Evolutionary conservation across 2,888 invertebrate genomes (phyloP).

Genomic region (Oligia latruncula): DNA sequence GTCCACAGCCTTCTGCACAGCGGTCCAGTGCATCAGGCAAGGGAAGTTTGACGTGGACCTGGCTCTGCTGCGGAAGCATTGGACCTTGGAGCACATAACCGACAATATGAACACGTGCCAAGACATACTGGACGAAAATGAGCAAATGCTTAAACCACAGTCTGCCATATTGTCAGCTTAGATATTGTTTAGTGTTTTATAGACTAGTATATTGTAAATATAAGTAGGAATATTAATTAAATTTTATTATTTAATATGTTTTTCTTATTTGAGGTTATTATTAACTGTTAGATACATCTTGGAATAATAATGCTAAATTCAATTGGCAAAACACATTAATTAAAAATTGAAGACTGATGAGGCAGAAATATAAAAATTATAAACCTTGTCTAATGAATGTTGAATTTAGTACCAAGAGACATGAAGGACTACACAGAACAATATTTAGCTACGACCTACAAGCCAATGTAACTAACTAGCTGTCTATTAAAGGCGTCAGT

Average conservation of each 20-base stretch:
- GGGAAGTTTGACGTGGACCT: conserved; percentile 94
- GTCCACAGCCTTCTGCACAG: conserved; percentile 94
- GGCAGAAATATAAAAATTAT: background rate
- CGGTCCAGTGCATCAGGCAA: conserved; percentile 94
- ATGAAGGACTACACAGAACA: background rate
- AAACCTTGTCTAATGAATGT: background rate
- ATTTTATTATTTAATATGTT: conserved; percentile 3
- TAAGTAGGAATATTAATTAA: conserved; percentile 24
- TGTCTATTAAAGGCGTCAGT: background rate
- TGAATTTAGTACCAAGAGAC: background rate
- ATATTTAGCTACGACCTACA: background rate
- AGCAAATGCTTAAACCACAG: conserved; percentile 82
- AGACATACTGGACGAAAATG: conserved; percentile 87
- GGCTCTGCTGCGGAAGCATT: conserved; percentile 95
- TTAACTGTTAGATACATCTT: background rate
- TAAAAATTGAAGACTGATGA: background rate
- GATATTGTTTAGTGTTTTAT: conserved; percentile 24
- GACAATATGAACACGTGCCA: conserved; percentile 91
- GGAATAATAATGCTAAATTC: too few species aligned
- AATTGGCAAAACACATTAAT: background rate
- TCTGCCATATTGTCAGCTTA: conserved; percentile 77
- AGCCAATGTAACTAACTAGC: background rate
- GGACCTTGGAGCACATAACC: conserved; percentile 93
- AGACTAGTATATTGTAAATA: conserved; percentile 46
- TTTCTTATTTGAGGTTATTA: background rate